Base-by-base conservation (phyloP, 64 coral and sea anemone species). In the Trachythela sp. region DNA sequence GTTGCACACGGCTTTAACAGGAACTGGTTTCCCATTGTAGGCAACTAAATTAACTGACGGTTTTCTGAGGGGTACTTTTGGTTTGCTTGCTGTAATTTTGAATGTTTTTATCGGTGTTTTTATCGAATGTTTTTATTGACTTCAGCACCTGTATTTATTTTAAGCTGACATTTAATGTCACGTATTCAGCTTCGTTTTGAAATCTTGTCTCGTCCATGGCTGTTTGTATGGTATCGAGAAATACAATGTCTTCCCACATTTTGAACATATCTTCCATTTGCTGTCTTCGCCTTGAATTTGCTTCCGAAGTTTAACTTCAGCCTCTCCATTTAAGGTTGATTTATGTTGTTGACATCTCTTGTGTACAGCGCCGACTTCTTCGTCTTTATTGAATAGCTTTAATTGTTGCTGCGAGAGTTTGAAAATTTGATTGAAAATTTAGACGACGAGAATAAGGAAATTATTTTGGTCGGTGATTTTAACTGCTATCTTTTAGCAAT, bases 1-100 rank as follows among this genome's bases (percentile, higher is more conserved):
- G 17, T 77, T 38, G 36, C 71, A 77, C 26, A 77, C 71, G 17
- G 71, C 71, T 77, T 77, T 77, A 4, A 77, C 71, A 35, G 71
- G 71, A 17, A 77, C 71, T 35, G 32, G 71, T 17, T 77, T 77
- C 2, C 71, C 71, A 77, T 77, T 77, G 36, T 77, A 77, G 2
- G 32, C 71, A 18, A 77, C 32, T 2, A 77, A n/a, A 77, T 38
- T 32, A n/a, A 77, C 36, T 32, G 71, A 5, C 29, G 71, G 71
- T 77, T 38, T 77, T 18, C 71, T 77, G 3, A 77, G 13, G 3
- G 71, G 71, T 77, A 77, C 29, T 77, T 17, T 77, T 38, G 71
- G 3, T 3, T 2, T 38, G 26, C 30, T 77, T 77, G 71, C 71
- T 6, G 29, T 2, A 13, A 35, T 77, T 38, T 35, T 77, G 17